phyloP scores from a whole-genome alignment of 2,113 vertebrate genomes.

The Protomyctophum bolini region DNA sequence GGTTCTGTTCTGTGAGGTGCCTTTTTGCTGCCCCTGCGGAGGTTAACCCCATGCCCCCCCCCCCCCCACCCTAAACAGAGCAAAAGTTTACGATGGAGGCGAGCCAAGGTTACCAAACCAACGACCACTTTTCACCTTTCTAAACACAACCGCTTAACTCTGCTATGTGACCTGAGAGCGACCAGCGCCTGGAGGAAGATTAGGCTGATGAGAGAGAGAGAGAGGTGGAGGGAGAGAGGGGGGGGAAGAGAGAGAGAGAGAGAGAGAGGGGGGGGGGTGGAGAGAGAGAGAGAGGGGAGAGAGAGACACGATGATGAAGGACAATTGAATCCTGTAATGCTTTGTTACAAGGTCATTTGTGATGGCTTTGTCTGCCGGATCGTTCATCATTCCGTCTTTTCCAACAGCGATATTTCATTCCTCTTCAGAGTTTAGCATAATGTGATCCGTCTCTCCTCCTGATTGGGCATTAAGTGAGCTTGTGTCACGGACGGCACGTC shows the following conservation, averaged over 20 bases:
- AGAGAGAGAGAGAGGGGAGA: neutral
- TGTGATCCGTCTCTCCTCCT: slow-evolving; percentile 23
- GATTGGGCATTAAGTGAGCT: slow-evolving; percentile 55
- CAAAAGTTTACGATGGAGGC: slow-evolving; percentile 51
- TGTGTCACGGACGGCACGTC: slow-evolving; percentile 43
- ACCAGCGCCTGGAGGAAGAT: slow-evolving; percentile 3
- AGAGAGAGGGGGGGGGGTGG: neutral
- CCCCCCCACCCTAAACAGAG: slow-evolving; percentile 1
- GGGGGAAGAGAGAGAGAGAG: too few relatives aligned
- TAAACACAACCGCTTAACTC: slow-evolving; percentile 14
- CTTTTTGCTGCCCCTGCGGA: neutral
- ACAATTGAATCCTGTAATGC: slow-evolving; percentile 22
- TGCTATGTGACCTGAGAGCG: neutral
- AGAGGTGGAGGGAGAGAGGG: neutral
- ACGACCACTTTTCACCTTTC: slow-evolving; percentile 47
- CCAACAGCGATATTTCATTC: slow-evolving; percentile 49
- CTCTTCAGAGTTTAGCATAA: slow-evolving; percentile 47
- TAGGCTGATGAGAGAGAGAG: slow-evolving; percentile 11
- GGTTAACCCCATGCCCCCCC: slow-evolving; percentile 55
- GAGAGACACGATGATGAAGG: neutral
- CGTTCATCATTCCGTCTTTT: slow-evolving; percentile 42
- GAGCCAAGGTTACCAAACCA: slow-evolving; percentile 51
- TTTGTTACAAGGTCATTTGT: slow-evolving; percentile 51
- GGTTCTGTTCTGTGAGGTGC: slow-evolving; percentile 32
- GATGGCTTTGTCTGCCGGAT: slow-evolving; percentile 37